Evolutionary conservation across 2,888 invertebrate species (phyloP), one percentile per base, ranked within the genome.

Genomic region (Leptinotarsa tumamoca): DNA sequence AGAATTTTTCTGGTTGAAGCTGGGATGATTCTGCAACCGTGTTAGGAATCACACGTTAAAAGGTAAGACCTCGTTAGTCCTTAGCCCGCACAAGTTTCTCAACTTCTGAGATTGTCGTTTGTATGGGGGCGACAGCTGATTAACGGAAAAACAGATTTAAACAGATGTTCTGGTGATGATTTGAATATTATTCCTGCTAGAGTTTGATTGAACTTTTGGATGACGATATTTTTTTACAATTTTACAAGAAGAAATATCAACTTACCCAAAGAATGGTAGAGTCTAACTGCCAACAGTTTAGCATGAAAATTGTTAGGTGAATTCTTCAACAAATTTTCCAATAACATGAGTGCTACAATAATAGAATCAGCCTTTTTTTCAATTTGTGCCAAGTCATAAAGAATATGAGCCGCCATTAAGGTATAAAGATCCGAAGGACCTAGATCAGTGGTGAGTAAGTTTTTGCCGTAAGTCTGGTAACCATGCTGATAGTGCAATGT

Each of bases 241-340:
- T 49, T 2, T 54, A 33, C 15, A 52, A 13, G 33, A n/a, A 23
- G 21, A 49, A 67, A 67, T 43, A 33, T 43, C 3, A 51, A 67
- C 52, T 50, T 83, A 93, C 94, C 94, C 80, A 95, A 85, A 61
- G 91, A 84, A 87, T 95, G 95, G 87, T 97, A 98, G 23, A 96
- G 91, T 82, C 94, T 93, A 72, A 97, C 90, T 10, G 96, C 91
- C 63, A 98, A 89, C 81, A 98, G 90, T 88, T 98, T 98, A 17
- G 95, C 92, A 86, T 97, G 96, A 87, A 95, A 96, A 90, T 97
- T 98, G 80, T 95, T 93, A 0, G 96, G 95, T 83, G 96, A 97
- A 82, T 92, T 91, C 69, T 92, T 90, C 49, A 96, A 89, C 51
- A 94, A 93, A 85, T 92, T 90, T 84, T 96, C 95, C 78, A 97